phyloP scores from a whole-genome alignment of 37 sponge, comb jelly and placozoan species.

The Dysidea cf. avara region DNA sequence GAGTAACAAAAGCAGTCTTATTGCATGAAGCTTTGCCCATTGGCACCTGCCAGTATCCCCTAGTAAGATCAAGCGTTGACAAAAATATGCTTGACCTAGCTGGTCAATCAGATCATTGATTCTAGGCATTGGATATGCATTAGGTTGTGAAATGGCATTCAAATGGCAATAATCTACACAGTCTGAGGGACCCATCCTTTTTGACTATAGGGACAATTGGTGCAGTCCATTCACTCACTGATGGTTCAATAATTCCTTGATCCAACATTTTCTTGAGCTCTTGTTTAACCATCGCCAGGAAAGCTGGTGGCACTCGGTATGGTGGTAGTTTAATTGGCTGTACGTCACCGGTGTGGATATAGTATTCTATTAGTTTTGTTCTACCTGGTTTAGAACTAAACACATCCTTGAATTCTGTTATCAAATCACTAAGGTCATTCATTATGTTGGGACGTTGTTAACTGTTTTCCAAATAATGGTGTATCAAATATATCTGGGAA shows the following conservation, averaged over 20 bases:
- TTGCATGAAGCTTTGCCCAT: too few relatives aligned
- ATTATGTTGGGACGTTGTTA: background rate
- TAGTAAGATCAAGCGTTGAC: slow-evolving; percentile 18
- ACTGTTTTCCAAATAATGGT: background rate
- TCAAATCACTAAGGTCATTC: background rate
- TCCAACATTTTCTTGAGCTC: background rate
- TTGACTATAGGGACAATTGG: background rate
- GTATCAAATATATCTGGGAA: too few relatives aligned
- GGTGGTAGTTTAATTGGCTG: slow-evolving; percentile 5
- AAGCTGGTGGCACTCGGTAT: background rate
- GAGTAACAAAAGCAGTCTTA: too few relatives aligned
- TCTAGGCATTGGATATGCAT: too few relatives aligned
- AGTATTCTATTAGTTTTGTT: background rate
- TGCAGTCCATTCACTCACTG: slow-evolving; percentile 2
- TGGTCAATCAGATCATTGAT: too few relatives aligned
- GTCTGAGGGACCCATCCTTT: background rate
- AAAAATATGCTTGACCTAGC: too few relatives aligned
- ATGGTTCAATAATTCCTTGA: slow-evolving; percentile 10
- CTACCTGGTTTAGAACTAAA: slow-evolving; percentile 1
- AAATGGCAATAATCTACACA: background rate
- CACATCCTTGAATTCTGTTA: slow-evolving; percentile 10
- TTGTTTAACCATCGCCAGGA: background rate
- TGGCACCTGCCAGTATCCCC: too few relatives aligned
- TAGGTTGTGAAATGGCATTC: too few relatives aligned
- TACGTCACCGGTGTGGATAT: slow-evolving; percentile 2